Percentiles rank a stretch among this genome's conserved stretches.
phyloP scores from a whole-genome alignment of 1,140 invertebrate species.

The Drosophila aff. region DNA sequence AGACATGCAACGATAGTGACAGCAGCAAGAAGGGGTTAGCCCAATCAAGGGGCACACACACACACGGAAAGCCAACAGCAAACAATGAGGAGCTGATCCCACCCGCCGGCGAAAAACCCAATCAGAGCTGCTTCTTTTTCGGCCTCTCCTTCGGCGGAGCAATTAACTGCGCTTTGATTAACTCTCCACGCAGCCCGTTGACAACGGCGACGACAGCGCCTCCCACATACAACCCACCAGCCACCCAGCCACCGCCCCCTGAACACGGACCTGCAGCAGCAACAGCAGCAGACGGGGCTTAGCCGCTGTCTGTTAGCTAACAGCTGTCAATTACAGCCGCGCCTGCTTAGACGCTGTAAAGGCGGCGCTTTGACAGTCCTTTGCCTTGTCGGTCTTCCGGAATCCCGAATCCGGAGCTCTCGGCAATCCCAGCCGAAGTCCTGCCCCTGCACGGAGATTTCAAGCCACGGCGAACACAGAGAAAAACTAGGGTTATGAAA shows the following conservation, averaged over 20 bases:
- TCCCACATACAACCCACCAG: not conserved
- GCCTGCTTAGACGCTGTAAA: constrained; percentile 65
- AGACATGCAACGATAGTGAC: constrained; percentile 69
- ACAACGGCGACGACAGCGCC: constrained; percentile 76
- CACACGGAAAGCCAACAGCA: not conserved
- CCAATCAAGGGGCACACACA: constrained; percentile 58
- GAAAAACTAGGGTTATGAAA: not conserved
- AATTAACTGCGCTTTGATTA: constrained; percentile 83
- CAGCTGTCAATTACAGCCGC: constrained; percentile 75
- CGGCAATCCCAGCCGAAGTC: not conserved
- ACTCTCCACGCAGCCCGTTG: constrained; percentile 71
- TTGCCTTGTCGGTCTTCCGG: constrained; percentile 17
- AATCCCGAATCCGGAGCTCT: constrained; percentile 2
- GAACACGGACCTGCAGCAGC: not conserved
- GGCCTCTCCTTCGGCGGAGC: constrained; percentile 71
- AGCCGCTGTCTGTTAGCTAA: constrained; percentile 69
- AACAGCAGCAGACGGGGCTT: constrained; percentile 27
- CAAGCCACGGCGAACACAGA: constrained; percentile 3
- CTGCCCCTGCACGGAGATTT: not conserved
- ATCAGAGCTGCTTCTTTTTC: constrained; percentile 71
- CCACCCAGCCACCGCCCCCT: not conserved
- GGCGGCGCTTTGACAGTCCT: constrained; percentile 24
- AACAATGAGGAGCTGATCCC: constrained; percentile 4
- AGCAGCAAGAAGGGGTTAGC: constrained; percentile 63
- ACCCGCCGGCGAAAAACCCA: constrained; percentile 29